phyloP scores from a whole-genome alignment of 2,113 vertebrate species.

The Pogonocichla stellata region DNA sequence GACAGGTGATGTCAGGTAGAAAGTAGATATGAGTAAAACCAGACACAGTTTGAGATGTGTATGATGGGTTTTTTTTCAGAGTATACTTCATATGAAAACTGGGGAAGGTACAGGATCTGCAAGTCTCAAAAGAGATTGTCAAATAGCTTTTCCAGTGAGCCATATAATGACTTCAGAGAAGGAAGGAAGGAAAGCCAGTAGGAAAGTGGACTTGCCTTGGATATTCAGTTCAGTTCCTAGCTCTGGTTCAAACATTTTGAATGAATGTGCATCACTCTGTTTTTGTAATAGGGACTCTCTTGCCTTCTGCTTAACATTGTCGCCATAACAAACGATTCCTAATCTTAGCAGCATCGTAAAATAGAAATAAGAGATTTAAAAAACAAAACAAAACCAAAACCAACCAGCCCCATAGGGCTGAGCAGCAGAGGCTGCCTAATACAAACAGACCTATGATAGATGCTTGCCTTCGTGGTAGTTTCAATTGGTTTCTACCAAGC shows the following conservation, averaged over 20 bases:
- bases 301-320: neutral
- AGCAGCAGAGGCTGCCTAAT: neutral
- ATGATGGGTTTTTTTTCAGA: neutral
- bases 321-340: neutral
- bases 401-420: fast-evolving
- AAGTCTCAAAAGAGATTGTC: neutral
- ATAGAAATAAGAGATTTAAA: neutral
- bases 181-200: neutral
- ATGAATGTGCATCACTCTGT: neutral
- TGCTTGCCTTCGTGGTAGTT: neutral
- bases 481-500: neutral
- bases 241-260: neutral
- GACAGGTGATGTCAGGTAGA: neutral
- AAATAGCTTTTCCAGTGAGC: neutral
- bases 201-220: neutral
- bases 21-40: neutral
- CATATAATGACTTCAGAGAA: neutral
- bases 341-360: neutral
- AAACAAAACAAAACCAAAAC: neutral
- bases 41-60: neutral
- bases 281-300: neutral
- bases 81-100: neutral
- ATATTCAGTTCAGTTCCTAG: neutral
- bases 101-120: neutral
- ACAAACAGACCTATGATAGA: neutral